Percentiles rank a stretch among this genome's conserved stretches.
Conservation (phyloP, 2,797 vertebrate species). For the Anableps anableps region DNA sequence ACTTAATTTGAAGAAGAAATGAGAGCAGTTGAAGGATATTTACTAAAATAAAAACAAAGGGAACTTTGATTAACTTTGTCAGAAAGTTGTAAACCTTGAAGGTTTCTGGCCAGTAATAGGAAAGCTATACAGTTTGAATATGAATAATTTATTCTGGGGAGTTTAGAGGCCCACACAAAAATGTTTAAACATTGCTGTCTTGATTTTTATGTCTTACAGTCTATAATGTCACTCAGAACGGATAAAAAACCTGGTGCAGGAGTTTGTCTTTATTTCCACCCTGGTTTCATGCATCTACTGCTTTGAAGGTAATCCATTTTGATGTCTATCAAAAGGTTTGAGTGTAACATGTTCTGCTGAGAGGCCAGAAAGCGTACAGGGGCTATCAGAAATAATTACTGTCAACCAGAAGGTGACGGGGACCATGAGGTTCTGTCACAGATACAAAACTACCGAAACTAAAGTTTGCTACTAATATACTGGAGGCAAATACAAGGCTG, state of each 20-base stretch:
- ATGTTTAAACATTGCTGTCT: slow-evolving; percentile 11
- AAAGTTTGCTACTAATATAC: slow-evolving; percentile 40
- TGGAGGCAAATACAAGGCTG: slow-evolving; percentile 16
- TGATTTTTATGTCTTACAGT: slow-evolving; percentile 12
- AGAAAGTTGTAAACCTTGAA: slow-evolving; percentile 8
- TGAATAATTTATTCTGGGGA: background rate
- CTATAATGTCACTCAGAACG: slow-evolving; percentile 31
- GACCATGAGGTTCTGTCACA: slow-evolving; percentile 49
- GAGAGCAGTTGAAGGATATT: slow-evolving; percentile 19
- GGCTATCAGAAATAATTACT: slow-evolving; percentile 79
- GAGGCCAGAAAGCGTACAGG: slow-evolving; percentile 59
- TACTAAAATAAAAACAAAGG: slow-evolving; percentile 3
- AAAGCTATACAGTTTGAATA: background rate
- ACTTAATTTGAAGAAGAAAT: slow-evolving; percentile 51
- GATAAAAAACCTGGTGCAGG: slow-evolving; percentile 41
- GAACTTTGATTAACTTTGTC: slow-evolving; percentile 6
- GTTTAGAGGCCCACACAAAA: background rate
- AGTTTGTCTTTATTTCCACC: slow-evolving; percentile 69
- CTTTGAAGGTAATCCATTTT: slow-evolving; percentile 71
- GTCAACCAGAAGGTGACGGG: slow-evolving; percentile 70
- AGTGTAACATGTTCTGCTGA: slow-evolving; percentile 71
- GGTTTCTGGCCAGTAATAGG: background rate
- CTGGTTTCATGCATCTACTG: slow-evolving; percentile 45
- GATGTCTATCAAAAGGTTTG: slow-evolving; percentile 74
- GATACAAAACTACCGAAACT: slow-evolving; percentile 36